Evolutionary conservation across 1,140 invertebrate species (phyloP).

Genomic region (Colletes latitarsis): DNA sequence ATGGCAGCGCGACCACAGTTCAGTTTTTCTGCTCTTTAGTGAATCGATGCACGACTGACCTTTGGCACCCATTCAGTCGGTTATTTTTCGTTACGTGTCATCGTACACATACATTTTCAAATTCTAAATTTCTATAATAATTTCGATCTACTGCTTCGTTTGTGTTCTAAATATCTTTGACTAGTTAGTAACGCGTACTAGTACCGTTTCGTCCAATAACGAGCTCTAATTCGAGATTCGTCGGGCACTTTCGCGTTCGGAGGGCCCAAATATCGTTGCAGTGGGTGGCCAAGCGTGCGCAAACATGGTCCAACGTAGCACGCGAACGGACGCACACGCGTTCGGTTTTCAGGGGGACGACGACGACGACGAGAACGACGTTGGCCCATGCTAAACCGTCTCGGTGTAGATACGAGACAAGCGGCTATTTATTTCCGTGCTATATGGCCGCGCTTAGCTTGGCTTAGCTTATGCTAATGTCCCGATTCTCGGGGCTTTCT

Average conservation of each 20-base stretch:
- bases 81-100: no score
- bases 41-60: no score
- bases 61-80: no score
- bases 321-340: conserved; percentile 24
- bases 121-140: no score
- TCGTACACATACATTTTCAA: no score
- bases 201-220: no score
- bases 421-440: conserved; percentile 77
- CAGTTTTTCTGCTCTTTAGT: no score
- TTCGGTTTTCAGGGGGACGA: conserved; percentile 37
- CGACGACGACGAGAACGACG: conserved; percentile 35
- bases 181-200: no score
- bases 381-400: conserved; percentile 70
- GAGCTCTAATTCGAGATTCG: no score
- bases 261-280: neutral
- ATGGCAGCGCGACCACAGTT: no score
- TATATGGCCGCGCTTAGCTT: conserved; percentile 75
- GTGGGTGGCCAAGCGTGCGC: conserved; percentile 31
- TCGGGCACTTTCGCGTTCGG: conserved; percentile 19
- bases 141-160: no score
- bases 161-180: no score
- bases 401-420: conserved; percentile 70
- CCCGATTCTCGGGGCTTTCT: conserved; percentile 70
- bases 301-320: conserved; percentile 59
- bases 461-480: conserved; percentile 77